Evolutionary conservation across 2,797 vertebrate genomes (phyloP).

Genomic region (Cirrhinus mrigala): DNA sequence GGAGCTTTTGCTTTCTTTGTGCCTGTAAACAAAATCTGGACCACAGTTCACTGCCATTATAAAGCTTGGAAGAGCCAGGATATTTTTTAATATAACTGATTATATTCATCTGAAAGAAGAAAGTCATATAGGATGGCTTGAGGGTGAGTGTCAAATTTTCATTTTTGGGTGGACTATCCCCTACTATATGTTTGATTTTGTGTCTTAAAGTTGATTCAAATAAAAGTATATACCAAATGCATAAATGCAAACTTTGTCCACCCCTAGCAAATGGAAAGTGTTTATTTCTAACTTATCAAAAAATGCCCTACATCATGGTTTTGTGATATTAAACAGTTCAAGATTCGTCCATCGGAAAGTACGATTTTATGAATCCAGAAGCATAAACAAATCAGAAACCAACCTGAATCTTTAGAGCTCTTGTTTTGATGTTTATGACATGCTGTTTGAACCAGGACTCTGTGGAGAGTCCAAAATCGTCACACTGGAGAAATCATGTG

Average conservation of each 20-base stretch:
- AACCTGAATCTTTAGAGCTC: neutral
- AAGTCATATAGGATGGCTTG: no score
- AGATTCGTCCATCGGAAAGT: neutral
- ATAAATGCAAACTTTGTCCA: neutral
- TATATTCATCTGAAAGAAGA: no score
- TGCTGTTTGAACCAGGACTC: slow-evolving; percentile 12
- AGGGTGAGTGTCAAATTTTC: no score
- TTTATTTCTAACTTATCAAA: neutral
- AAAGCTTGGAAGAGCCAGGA: no score
- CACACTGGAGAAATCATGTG: slow-evolving; percentile 24
- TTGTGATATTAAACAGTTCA: neutral
- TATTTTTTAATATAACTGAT: no score
- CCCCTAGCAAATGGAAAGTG: neutral
- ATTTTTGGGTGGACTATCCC: no score
- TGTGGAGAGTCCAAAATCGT: neutral
- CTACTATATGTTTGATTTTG: no score
- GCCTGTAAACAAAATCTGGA: no score
- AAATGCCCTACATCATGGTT: neutral
- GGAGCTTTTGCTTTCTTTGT: no score
- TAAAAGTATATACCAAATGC: neutral
- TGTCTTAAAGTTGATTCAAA: no score
- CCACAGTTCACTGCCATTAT: no score
- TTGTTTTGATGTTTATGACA: slow-evolving; percentile 1
- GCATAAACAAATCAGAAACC: neutral
- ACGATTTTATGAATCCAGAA: neutral